Conservation (phyloP, 2,888 invertebrate genomes). For the Thymelicus lineola region DNA sequence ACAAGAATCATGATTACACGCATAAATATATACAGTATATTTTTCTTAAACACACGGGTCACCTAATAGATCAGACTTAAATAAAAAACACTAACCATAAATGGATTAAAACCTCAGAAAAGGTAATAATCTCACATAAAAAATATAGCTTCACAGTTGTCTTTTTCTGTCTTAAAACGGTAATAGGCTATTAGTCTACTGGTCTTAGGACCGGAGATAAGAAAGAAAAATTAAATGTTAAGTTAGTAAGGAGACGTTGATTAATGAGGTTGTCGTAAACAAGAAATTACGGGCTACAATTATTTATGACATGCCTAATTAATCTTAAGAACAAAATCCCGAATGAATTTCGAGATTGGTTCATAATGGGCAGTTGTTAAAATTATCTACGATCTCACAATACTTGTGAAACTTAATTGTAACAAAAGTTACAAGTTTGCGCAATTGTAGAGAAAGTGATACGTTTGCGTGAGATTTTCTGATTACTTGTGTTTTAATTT, state of each 20-base stretch:
- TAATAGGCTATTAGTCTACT: slow-evolving; percentile 37
- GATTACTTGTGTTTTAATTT: neutral
- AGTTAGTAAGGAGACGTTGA: slow-evolving; percentile 46
- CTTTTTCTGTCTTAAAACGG: slow-evolving; percentile 18
- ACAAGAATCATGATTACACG: too few relatives aligned
- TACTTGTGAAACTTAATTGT: slow-evolving; percentile 12
- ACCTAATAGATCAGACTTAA: too few relatives aligned
- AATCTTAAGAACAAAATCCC: slow-evolving; percentile 41
- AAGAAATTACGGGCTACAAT: slow-evolving; percentile 54
- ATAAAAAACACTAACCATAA: too few relatives aligned
- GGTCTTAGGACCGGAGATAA: slow-evolving; percentile 33
- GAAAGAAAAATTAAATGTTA: slow-evolving; percentile 43
- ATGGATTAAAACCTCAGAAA: neutral
- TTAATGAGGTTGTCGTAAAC: slow-evolving; percentile 55
- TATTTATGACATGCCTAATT: slow-evolving; percentile 46
- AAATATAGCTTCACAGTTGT: slow-evolving; percentile 14
- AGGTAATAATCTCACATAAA: slow-evolving; percentile 4
- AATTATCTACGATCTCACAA: slow-evolving; percentile 29
- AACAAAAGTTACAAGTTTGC: slow-evolving; percentile 15
- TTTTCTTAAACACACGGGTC: too few relatives aligned
- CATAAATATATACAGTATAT: too few relatives aligned
- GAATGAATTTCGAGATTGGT: slow-evolving; percentile 25
- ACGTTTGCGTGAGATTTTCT: slow-evolving; percentile 17
- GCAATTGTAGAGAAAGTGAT: slow-evolving; percentile 20
- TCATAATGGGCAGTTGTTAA: slow-evolving; percentile 31